Evolutionary conservation across 2,888 invertebrate genomes (phyloP), one percentile per base, ranked within the genome.

Genomic region (Gymnosoma rotundatum): DNA sequence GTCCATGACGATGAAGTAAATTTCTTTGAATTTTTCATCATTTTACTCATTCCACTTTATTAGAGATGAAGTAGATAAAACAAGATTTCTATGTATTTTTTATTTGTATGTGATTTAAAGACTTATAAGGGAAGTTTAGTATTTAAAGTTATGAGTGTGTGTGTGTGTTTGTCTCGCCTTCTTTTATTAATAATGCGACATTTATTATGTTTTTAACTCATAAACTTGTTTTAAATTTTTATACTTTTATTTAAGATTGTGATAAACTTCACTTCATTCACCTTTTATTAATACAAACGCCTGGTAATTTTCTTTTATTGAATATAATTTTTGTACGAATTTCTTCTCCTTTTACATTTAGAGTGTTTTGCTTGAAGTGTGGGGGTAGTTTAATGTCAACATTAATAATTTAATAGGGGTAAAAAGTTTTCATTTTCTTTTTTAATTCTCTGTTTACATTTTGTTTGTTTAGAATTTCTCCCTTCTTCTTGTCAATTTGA

Each of bases 1-100:
- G 88, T 88, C 88, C 87, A 86, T 87, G 87, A 87, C 86, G 86
- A 79, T 84, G 76, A 88, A 87, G 88, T 89, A 87, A 76, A 87
- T 86, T 83, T 87, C 83, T 86, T 90, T 90, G 89, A 89, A 91
- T 90, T 90, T 90, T 90, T 89, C 87, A 90, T 90, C 88, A 87
- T 87, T 88, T 87, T 88, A 60, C 88, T 74, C 73, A 73, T 48
- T 9, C 69, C 50, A 56, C 32, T 21, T 45, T 36, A 38, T 8
- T 20, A 50, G 64, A 42, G 73, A 60, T 58, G 58, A 42, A 58
- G 20, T 36, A 63, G 69, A 32, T 70, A 52, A 32, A 32, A 21
- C 52, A 87, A 87, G 87, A 88, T 88, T 89, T 88, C 80, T 87
- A 87, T 87, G 58, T 86, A 76, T 54, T 58, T 66, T 50, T 20